Evolutionary conservation across 23 tunicate species (phyloP).

Genomic region (Ciona savignyi): DNA sequence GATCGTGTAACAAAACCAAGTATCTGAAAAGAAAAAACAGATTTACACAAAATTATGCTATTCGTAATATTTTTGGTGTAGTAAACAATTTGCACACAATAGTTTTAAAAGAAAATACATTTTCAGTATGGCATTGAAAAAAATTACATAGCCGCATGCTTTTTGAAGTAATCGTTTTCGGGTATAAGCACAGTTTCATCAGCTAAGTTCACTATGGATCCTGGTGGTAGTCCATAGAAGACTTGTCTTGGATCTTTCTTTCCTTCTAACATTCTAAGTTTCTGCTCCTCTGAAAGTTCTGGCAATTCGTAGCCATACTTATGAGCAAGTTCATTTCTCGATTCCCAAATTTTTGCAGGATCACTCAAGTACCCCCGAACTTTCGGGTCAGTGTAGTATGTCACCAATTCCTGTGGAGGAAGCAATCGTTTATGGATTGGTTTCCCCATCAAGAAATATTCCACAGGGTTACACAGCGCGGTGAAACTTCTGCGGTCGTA

Average conservation of each 20-base stretch:
- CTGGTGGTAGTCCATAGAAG: constrained; percentile 83
- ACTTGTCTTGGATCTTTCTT: constrained; percentile 86
- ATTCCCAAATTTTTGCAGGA: constrained; percentile 31
- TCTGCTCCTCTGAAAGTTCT: constrained; percentile 42
- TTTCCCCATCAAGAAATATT: constrained; percentile 55
- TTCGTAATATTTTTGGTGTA: too few species aligned
- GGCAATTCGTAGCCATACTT: constrained; percentile 79
- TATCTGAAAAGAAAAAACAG: too few species aligned
- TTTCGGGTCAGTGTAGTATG: constrained; percentile 73
- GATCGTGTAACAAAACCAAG: too few species aligned
- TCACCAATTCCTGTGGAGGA: constrained; percentile 70
- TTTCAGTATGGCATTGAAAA: neutral
- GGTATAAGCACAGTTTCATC: constrained; percentile 73
- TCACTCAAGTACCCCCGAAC: constrained; percentile 87
- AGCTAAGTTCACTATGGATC: constrained; percentile 69
- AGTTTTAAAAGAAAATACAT: too few species aligned
- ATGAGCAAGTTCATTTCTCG: constrained; percentile 43
- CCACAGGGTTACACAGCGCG: constrained; percentile 54
- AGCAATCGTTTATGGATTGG: constrained; percentile 77
- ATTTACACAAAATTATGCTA: neutral
- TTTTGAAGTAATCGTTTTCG: constrained; percentile 21
- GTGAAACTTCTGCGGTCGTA: constrained; percentile 59
- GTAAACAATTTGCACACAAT: too few species aligned
- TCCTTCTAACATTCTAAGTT: constrained; percentile 44
- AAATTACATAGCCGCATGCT: constrained; percentile 15